These are phyloP conservation scores for Pseudotriccus pelzelni DNA, from an alignment of 2,797 vertebrate species.

Conservation along the genomic window DNA sequence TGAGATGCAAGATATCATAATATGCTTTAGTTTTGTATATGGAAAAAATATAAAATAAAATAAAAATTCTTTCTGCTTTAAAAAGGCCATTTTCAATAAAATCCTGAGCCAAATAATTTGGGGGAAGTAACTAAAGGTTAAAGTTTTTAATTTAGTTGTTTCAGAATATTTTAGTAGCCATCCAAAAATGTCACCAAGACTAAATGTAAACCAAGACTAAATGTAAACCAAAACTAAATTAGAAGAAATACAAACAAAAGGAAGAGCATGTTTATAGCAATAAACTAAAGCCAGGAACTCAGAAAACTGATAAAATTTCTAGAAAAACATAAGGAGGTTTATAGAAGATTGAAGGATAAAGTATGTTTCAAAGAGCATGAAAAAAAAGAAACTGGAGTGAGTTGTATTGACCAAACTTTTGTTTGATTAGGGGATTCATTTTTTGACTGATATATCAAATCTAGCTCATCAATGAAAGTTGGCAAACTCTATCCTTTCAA, in stretches of 20 bases:
- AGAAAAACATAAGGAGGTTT: neutral
- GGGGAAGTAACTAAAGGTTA: neutral
- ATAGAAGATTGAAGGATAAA: neutral
- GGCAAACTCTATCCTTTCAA: neutral
- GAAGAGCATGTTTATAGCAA: neutral
- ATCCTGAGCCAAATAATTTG: neutral
- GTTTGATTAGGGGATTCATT: neutral
- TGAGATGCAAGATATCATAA: neutral
- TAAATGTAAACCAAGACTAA: neutral
- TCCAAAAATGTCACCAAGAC: neutral
- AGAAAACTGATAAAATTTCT: neutral
- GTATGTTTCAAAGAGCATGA: neutral
- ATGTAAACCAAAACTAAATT: neutral
- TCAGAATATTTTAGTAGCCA: neutral
- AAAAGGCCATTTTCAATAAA: neutral
- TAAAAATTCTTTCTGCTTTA: neutral
- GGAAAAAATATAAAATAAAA: neutral
- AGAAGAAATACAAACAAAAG: neutral
- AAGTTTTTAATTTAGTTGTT: neutral
- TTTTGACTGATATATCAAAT: neutral
- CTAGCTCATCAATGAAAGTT: neutral
- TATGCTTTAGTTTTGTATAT: neutral
- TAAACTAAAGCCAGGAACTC: neutral
- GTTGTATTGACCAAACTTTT: neutral
- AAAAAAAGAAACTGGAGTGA: neutral